A percentile compares a stretch with the other conserved stretches of the same genome.
These are phyloP conservation scores for Sciurus niger DNA, from an alignment of 2,113 vertebrate species.

Conservation along the genomic window DNA sequence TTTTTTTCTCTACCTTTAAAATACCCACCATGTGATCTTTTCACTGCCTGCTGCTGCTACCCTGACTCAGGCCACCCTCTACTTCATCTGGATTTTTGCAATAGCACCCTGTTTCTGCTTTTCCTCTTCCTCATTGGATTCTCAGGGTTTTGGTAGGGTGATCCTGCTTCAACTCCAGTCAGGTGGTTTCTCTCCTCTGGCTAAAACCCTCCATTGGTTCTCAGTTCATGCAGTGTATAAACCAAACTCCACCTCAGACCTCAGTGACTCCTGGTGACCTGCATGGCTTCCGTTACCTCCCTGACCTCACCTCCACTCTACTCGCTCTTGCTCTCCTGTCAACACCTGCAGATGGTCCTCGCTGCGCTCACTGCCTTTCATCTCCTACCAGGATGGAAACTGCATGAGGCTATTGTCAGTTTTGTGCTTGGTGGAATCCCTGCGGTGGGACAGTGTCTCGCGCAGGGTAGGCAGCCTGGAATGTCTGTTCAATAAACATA, in stretches of 20 bases:
- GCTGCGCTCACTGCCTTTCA: neutral
- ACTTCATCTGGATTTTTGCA: neutral
- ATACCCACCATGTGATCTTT: neutral
- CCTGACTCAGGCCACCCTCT: neutral
- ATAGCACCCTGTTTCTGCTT: neutral
- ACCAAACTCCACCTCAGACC: neutral
- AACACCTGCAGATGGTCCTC: neutral
- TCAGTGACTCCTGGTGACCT: accelerated
- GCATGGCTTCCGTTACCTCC: neutral
- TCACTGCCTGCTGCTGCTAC: neutral
- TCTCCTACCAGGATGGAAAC: neutral
- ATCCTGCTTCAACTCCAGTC: neutral
- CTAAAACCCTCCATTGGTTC: neutral
- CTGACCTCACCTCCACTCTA: neutral
- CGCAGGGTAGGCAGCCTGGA: neutral
- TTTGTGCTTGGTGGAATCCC: neutral
- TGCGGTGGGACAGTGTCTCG: neutral
- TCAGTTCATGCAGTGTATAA: neutral
- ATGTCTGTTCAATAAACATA: neutral
- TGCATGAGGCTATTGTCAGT: neutral
- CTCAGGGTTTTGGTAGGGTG: neutral
- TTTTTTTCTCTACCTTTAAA: neutral
- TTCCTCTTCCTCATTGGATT: neutral
- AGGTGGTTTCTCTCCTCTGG: neutral
- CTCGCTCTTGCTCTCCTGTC: neutral